Evolutionary conservation across 1,140 invertebrate genomes (phyloP), one percentile per base, ranked within the genome.

Genomic region (Leptinotarsa lineolata): DNA sequence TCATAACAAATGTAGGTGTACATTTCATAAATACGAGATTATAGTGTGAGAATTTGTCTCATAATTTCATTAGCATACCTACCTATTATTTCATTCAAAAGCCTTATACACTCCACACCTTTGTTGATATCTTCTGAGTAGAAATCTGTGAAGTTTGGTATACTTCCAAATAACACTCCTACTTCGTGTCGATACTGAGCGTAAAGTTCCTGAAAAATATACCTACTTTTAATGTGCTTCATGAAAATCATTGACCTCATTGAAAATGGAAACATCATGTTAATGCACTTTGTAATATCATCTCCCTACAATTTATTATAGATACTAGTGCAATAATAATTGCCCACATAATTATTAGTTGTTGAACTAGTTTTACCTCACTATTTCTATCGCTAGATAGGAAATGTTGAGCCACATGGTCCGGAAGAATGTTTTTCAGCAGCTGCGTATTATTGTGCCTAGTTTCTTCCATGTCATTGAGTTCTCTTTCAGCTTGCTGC

Each of bases 71-170:
- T 21, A 63, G 20, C 78, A 86, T 87, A 39, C 30, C 95, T n/a
- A 94, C 93, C 95, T 80, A 99, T 98, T 74, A 99, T 99, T 88
- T 99, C 98, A 87, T 99, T 99, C 20, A 99, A 89, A 45, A 99
- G 89, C 72, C 97, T 88, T 82, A 99, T 97, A 86, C 97, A 99
- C 83, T 99, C 98, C 82, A 99, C 92, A 59, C 97, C 98, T 83
- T 97, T 95, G 85, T 96, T 97, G 61, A 97, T 93, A 84, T 97
- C 96, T 86, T 99, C 97, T 1, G 96, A 97, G 88, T 99, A 99
- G 85, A 99, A 99, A 83, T 98, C 96, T 46, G 96, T 97, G 84
- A 99, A 99, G 86, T 99, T 99, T 3, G 97, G 96, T 74, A 99
- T 98, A 58, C 95, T 97, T 11, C 97, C 97, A 85, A 99, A 99